These are phyloP conservation scores for Ispidina lecontei DNA, from an alignment of 2,797 vertebrate genomes.

Conservation along the genomic window DNA sequence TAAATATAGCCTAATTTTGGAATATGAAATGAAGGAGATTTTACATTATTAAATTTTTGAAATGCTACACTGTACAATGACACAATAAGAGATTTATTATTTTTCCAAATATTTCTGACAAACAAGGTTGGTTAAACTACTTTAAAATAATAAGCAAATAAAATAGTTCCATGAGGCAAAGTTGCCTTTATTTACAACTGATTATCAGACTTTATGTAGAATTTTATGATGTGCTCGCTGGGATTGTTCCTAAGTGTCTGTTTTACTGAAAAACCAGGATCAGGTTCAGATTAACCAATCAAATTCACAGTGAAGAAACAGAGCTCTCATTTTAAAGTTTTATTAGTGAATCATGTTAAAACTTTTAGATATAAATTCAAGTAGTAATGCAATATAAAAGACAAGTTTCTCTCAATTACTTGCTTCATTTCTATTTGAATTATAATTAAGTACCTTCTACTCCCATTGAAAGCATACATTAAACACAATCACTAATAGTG, in stretches of 20 bases:
- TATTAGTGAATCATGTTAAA: not conserved
- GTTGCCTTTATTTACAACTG: not conserved
- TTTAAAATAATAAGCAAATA: not conserved
- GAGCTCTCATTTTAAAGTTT: not conserved
- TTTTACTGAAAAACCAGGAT: not conserved
- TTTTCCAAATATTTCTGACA: not conserved
- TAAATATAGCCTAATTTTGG: not conserved
- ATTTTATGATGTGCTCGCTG: accelerated
- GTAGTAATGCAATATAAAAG: not conserved
- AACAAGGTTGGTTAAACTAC: not conserved
- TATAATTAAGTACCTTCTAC: not conserved
- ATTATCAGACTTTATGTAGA: not conserved
- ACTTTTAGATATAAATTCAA: not conserved
- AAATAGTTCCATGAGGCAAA: not conserved
- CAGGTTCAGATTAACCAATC: not conserved
- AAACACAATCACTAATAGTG: not conserved
- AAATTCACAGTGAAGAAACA: not conserved
- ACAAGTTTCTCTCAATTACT: not conserved
- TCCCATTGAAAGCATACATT: not conserved
- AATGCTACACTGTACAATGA: not conserved
- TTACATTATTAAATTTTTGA: not conserved
- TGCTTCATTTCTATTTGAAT: not conserved
- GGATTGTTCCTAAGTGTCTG: not conserved
- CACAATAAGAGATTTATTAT: not conserved
- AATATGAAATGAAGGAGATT: not conserved